phyloP scores from a whole-genome alignment of 53 echinoderm and acorn worm species.

The Temnopleurus reevesii region DNA sequence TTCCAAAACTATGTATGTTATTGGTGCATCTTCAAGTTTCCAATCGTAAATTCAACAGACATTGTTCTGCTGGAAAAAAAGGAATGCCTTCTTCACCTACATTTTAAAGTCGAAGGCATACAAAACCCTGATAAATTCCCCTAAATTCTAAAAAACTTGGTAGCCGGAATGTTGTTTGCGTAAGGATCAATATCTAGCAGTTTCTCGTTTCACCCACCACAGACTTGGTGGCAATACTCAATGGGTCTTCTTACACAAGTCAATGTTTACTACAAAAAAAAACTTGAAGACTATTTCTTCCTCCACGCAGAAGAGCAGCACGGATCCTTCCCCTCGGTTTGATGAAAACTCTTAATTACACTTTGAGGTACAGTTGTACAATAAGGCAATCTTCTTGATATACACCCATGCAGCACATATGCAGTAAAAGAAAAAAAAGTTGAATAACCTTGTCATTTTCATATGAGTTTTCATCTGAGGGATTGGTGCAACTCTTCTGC shows the following conservation, averaged over 20 bases:
- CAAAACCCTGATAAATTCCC: too few relatives aligned
- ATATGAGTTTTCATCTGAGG: neutral
- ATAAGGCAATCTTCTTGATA: slow-evolving; percentile 40
- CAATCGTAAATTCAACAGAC: neutral
- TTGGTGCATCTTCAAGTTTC: neutral
- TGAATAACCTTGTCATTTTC: neutral
- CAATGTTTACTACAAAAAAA: slow-evolving; percentile 35
- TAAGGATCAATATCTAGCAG: slow-evolving; percentile 28
- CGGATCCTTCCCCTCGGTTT: neutral
- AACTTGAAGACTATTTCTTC: slow-evolving; percentile 36
- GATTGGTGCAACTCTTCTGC: slow-evolving; percentile 39
- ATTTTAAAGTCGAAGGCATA: too few relatives aligned
- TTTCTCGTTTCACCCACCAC: neutral
- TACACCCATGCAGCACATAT: slow-evolving; percentile 1
- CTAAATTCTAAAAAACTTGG: too few relatives aligned
- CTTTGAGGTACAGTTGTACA: slow-evolving; percentile 53
- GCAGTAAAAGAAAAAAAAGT: slow-evolving; percentile 3
- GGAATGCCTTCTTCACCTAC: neutral
- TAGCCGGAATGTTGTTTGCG: slow-evolving; percentile 60
- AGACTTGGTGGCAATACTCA: neutral
- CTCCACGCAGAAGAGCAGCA: slow-evolving; percentile 26
- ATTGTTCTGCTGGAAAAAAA: neutral
- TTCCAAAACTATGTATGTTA: neutral
- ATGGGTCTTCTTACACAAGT: slow-evolving; percentile 33
- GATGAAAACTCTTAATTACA: slow-evolving; percentile 1